Evolutionary conservation across 2,113 vertebrate species (phyloP), one percentile per base, ranked within the genome.

Genomic region (Cygnus atratus): DNA sequence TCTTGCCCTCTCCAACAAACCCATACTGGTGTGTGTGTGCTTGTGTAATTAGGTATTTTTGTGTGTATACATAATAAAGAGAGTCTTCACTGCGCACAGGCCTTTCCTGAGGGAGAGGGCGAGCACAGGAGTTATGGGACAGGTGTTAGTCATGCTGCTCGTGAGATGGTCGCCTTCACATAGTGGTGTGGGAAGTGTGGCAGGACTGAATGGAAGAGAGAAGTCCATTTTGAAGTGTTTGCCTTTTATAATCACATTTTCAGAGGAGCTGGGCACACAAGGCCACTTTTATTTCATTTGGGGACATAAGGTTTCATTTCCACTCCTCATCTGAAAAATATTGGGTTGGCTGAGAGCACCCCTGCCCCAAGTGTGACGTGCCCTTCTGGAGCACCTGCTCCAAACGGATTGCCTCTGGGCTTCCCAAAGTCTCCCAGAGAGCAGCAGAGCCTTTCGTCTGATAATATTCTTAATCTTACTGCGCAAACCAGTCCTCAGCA

Each of bases 111-210:
- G 83, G 93, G 90, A 90, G 39, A 81, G 21, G 14, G 63, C 0
- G 6, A 94, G 65, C 52, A 74, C 74, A 70, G 25, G 54, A 52
- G 24, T 70, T 9, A 39, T 20, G 82, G 78, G 75, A 48, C 82
- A 95, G 65, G 65, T 28, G 75, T 86, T 93, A 84, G 52, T 93
- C 83, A 90, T 10, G n/a, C 33, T 92, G 78, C 41, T 88, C 80
- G 43, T 1, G 0, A 46, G 44, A 41, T 26, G 17, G 67, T 39
- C 72, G 28, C 0, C 0, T 24, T 90, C 72, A 61, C n/a, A 57
- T 37, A 22, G 35, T 81, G 68, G 67, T 80, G 75, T 8, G 17
- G 37, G 72, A 85, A 88, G 13, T 52, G 39, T 46, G 75, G 75
- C 37, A 80, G 39, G 41, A 43, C 35, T 33, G 50, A 85, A 26